Evolutionary conservation across 2,888 invertebrate genomes (phyloP), one percentile per base, ranked within the genome.

Genomic region (Eupsilia transversa): DNA sequence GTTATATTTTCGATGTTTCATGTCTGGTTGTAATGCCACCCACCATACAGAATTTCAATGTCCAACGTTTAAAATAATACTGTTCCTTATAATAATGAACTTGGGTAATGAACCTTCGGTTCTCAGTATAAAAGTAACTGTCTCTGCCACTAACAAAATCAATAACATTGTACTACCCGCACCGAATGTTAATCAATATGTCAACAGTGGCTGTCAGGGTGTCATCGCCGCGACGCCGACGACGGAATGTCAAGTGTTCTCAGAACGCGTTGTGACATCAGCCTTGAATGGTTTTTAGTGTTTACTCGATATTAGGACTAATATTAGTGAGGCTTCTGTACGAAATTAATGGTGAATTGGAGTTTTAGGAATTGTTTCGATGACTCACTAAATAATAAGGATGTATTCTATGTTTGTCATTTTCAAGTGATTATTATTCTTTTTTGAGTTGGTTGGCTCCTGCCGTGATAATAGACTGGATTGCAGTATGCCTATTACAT

Each of bases 101-200:
- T 41, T 17, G 35, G 23, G 9, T 60, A 73, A 65, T 64, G 41
- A 78, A 63, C n/a, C 27, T 46, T 23, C 6, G 35, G 14, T 73
- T 57, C 46, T 33, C 14, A 59, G 57, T 67, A 67, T 41, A 52
- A 67, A 54, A 63, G 12, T 56, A 74, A 74, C 61, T 57, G 80
- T 80, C 49, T 38, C 52, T 14, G 30, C 52, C 20, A 17, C 64
- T 52, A 69, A 65, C 46, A 72, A 83, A 83, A 80, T 82, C 82
- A 76, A 80, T 80, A 83, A 49, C 65, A 63, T 69, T 72, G 49
- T 43, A 66, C 54, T 35, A 80, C 72, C 38, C 67, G 63, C 30
- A 35, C 63, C 41, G 80, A 83, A 80, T 83, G 72, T 83, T 79
- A 83, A 82, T 82, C 82, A 67, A 82, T 83, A 82, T 77, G 84